Conservation (phyloP, 2,113 vertebrate species). For the Lasiurus cinereus region DNA sequence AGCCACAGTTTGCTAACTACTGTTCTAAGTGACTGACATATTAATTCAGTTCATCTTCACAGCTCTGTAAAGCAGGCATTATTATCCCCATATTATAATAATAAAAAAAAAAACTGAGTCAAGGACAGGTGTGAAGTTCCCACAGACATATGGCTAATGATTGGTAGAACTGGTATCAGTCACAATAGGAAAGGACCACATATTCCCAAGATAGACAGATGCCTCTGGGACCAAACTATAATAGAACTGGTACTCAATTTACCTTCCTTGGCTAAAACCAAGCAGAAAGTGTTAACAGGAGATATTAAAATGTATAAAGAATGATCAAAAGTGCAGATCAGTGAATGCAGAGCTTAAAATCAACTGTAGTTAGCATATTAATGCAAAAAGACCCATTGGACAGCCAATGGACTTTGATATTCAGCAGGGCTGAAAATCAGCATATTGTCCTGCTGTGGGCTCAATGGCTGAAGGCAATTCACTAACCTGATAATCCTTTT, state of each 20-base stretch:
- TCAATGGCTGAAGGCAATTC: no score
- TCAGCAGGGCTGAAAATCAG: no score
- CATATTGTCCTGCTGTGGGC: no score
- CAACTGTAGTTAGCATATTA: no score
- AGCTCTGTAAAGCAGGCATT: conserved; percentile 39
- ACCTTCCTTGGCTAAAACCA: conserved; percentile 23
- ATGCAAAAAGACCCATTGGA: no score
- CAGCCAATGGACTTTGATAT: no score
- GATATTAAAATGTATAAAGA: conserved; percentile 40
- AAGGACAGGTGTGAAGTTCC: background rate
- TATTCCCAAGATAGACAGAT: background rate
- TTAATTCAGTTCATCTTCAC: conserved; percentile 22
- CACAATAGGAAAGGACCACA: background rate
- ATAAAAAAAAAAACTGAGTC: conserved; percentile 18
- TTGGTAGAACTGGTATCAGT: background rate
- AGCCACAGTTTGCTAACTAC: no score
- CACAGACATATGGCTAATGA: background rate
- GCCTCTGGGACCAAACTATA: background rate
- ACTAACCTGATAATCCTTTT: no score
- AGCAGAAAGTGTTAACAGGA: background rate
- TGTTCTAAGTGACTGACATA: background rate
- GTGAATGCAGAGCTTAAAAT: no score
- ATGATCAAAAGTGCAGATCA: conserved; percentile 27
- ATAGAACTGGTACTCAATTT: background rate
- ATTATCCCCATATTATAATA: conserved; percentile 5